These are phyloP conservation scores for Emmelina monodactyla DNA, from an alignment of 2,888 invertebrate species.

Conservation along the genomic window DNA sequence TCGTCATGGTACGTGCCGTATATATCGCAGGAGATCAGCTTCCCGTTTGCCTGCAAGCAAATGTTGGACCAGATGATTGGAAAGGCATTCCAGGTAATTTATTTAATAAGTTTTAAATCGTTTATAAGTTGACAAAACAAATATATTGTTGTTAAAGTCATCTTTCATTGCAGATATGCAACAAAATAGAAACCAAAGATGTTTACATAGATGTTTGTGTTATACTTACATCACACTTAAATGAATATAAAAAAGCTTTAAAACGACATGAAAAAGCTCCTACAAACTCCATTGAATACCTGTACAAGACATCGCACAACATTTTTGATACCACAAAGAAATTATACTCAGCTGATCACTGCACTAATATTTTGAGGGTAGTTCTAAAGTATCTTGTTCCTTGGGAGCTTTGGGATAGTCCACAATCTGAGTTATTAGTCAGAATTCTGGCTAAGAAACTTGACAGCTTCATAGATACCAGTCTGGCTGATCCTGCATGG, in stretches of 20 bases:
- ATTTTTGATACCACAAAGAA: constrained; percentile 36
- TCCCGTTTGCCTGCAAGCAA: constrained; percentile 59
- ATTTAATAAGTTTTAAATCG: too few relatives aligned
- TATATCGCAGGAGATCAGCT: constrained; percentile 56
- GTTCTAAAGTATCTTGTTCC: constrained; percentile 70
- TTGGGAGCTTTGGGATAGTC: constrained; percentile 73
- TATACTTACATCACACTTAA: constrained; percentile 67
- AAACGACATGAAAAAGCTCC: constrained; percentile 62
- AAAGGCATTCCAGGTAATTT: constrained; percentile 47
- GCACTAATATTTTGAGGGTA: constrained; percentile 64
- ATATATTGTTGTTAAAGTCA: too few relatives aligned
- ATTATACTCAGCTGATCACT: constrained; percentile 60
- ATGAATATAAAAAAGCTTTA: constrained; percentile 69
- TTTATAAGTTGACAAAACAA: too few relatives aligned
- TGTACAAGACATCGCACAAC: constrained; percentile 53
- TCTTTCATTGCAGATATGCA: constrained; percentile 38
- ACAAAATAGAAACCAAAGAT: constrained; percentile 52
- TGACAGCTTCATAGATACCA: constrained; percentile 49
- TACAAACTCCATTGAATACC: constrained; percentile 41
- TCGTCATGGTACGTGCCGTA: constrained; percentile 58
- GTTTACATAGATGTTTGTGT: constrained; percentile 53
- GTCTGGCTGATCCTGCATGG: constrained; percentile 59
- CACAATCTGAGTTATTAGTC: constrained; percentile 69
- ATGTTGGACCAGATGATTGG: constrained; percentile 58
- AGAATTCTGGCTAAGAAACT: constrained; percentile 69